Evolutionary conservation across 2,113 vertebrate genomes (phyloP), one percentile per base, ranked within the genome.

Genomic region (Parus major): DNA sequence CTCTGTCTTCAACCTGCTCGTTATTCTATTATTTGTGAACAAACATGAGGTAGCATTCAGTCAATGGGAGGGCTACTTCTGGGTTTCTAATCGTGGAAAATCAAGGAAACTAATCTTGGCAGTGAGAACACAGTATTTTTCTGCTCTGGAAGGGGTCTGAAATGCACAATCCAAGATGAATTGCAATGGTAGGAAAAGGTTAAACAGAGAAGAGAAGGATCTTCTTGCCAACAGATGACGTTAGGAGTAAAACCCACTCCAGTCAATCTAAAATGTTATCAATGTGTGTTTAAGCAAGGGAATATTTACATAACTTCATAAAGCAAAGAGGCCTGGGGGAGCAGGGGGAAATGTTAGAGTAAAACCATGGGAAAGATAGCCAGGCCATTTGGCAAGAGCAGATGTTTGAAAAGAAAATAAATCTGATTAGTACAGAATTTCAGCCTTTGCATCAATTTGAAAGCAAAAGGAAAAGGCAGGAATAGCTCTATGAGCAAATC

Each of bases 301-400:
- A 95, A 85, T 91, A 95, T 87, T 92, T 92, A 65, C 39, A 33
- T 82, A 66, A 70, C 46, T 80, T 57, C 29, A 27, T 73, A 70
- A 73, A 87, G 36, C n/a, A 71, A 82, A 28, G 78, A 85, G n/a
- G 33, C 53, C 46, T 66, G 25, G 28, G 19, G 17, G 3, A 24
- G 20, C 11, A 10, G 10, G 20, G 57, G 25, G 25, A 47, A 83
- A 86, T 4, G 10, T 20, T 68, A 29, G 35, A 80, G 68, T 47
- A 69, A 73, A 87, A 73, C 33, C 60, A 24, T 8, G 8, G 33
- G 36, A 94, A 91, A 86, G 36, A 78, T 47, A 3, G 1, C 29
- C 64, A 47, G 47, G 64, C 18, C 19, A 52, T 49, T 83, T 66
- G 47, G 50, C 17, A 86, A 83, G 20, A 77, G 19, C 16, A 77